Conservation (phyloP, 2,797 vertebrate species). For the Bryconaethiops microstoma region DNA sequence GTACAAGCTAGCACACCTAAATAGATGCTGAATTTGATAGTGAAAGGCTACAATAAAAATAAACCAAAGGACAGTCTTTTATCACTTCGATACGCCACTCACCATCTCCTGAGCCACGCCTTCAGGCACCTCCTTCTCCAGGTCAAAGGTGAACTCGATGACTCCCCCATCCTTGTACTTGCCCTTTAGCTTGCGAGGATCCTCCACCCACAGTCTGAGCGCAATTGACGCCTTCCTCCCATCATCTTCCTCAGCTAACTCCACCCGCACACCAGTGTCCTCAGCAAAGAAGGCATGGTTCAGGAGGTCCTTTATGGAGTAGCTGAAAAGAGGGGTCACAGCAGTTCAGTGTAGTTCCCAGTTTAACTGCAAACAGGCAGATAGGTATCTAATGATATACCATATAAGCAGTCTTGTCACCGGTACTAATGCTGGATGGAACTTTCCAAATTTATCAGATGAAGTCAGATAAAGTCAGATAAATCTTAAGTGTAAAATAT, state of each 20-base stretch:
- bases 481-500: no score
- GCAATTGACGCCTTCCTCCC: slow-evolving; percentile 94
- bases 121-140: slow-evolving; percentile 95
- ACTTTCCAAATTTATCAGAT: no score
- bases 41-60: no score
- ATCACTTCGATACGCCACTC: slow-evolving; percentile 41
- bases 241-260: slow-evolving; percentile 96
- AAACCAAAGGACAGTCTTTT: background rate
- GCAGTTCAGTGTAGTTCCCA: background rate
- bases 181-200: slow-evolving; percentile 96
- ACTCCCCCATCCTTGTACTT: slow-evolving; percentile 99
- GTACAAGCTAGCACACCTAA: no score
- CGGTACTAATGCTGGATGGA: no score
- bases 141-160: slow-evolving; percentile 96
- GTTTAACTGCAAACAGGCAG: background rate
- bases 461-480: no score
- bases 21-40: no score
- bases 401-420: no score
- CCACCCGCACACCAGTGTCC: slow-evolving; percentile 96
- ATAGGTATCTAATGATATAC: no score
- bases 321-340: slow-evolving; percentile 74
- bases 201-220: slow-evolving; percentile 97
- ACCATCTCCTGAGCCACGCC: slow-evolving; percentile 99
- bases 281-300: slow-evolving; percentile 98
- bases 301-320: slow-evolving; percentile 95